phyloP scores from a whole-genome alignment of 2,113 vertebrate genomes.

The Rissa tridactyla region DNA sequence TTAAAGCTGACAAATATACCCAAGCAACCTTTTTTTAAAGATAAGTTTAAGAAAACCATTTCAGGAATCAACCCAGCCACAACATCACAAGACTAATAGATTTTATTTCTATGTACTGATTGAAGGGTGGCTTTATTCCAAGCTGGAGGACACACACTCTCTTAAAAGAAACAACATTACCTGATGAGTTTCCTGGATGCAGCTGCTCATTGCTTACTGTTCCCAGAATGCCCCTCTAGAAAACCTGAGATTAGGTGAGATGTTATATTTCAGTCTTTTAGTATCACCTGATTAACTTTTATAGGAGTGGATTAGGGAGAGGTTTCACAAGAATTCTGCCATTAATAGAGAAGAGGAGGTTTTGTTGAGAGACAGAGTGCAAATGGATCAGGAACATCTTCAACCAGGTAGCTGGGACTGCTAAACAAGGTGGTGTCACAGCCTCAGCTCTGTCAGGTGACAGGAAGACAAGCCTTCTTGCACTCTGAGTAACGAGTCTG shows the following conservation, averaged over 20 bases:
- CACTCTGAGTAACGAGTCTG: not conserved
- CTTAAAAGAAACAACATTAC: not conserved
- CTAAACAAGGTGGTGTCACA: not conserved
- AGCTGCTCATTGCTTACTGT: not conserved
- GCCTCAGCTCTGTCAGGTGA: not conserved
- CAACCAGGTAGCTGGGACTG: not conserved
- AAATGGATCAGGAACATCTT: not conserved
- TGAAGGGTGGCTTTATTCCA: not conserved
- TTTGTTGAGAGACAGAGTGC: not conserved
- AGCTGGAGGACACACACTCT: not conserved
- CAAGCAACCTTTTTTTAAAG: not conserved
- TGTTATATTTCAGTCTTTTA: not conserved
- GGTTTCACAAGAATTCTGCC: not conserved
- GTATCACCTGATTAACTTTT: not conserved
- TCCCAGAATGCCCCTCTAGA: not conserved
- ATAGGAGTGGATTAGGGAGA: not conserved
- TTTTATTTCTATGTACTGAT: not conserved
- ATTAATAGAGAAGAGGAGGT: not conserved
- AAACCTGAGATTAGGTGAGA: not conserved
- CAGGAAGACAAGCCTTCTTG: not conserved
- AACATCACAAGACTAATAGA: not conserved
- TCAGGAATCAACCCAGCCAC: not conserved
- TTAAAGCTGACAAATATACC: not conserved
- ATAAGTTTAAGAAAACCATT: not conserved
- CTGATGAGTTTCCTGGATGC: not conserved